phyloP scores from a whole-genome alignment of 2,888 invertebrate species.

The Sinhomidia bicolor region DNA sequence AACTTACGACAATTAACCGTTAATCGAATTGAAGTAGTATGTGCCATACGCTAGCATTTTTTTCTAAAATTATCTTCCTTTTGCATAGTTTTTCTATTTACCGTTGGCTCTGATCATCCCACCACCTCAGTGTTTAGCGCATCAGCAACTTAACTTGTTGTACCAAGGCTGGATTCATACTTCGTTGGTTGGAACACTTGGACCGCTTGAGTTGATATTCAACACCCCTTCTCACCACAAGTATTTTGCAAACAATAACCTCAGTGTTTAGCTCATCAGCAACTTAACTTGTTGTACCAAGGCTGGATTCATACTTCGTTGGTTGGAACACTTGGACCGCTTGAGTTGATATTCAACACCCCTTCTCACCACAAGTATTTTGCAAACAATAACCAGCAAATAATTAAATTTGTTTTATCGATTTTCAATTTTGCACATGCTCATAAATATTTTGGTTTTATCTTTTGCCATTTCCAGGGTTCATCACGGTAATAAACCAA shows the following conservation, averaged over 20 bases:
- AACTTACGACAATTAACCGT: no score
- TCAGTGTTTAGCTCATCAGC: conserved; percentile 91
- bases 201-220: conserved; percentile 92
- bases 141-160: conserved; percentile 93
- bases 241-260: no score
- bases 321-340: conserved; percentile 89
- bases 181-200: conserved; percentile 89
- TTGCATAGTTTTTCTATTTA: conserved; percentile 78
- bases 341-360: conserved; percentile 93
- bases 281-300: conserved; percentile 94
- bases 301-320: conserved; percentile 97
- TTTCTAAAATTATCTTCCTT: no score
- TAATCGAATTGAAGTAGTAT: neutral
- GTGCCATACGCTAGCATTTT: neutral
- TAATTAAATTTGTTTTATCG: no score
- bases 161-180: conserved; percentile 98
- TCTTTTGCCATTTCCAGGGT: conserved; percentile 81
- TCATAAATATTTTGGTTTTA: conserved; percentile 18
- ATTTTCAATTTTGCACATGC: no score
- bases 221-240: conserved; percentile 96
- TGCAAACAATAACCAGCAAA: no score
- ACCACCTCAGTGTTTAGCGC: conserved; percentile 90
- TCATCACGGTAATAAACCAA: conserved; percentile 86
- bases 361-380: conserved; percentile 93
- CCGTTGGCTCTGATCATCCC: conserved; percentile 88